These are phyloP conservation scores for Paguma larvata DNA, from an alignment of 2,797 vertebrate genomes.

Conservation along the genomic window DNA sequence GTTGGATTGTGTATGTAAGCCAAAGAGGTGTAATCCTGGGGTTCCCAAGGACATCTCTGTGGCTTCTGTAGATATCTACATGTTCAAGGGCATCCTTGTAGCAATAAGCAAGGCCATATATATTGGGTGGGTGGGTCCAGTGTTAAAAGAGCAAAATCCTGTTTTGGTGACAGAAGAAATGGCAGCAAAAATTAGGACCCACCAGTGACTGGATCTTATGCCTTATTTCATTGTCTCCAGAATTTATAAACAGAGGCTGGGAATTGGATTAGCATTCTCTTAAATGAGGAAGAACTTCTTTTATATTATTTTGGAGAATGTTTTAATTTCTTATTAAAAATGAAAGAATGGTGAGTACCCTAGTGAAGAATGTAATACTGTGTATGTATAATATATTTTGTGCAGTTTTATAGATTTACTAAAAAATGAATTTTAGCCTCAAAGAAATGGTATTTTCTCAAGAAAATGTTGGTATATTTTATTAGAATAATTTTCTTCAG, in stretches of 20 bases:
- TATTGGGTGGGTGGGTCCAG: not conserved
- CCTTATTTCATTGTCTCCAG: not conserved
- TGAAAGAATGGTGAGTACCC: not conserved
- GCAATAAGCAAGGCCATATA: not conserved
- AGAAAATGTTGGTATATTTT: not conserved
- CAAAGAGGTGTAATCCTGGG: not conserved
- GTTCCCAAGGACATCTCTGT: not conserved
- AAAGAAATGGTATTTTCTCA: not conserved
- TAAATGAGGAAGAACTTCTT: not conserved
- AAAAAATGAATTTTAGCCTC: not conserved
- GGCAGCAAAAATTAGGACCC: not conserved
- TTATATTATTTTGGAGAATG: constrained; percentile 12
- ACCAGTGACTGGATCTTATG: not conserved
- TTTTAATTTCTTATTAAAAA: not conserved
- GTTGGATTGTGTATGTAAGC: not conserved
- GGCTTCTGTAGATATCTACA: not conserved
- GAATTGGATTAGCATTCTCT: not conserved
- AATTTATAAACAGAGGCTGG: not conserved
- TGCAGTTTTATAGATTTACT: not conserved
- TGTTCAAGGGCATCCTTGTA: not conserved
- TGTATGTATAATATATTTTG: not conserved
- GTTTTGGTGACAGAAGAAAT: not conserved
- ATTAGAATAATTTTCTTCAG: constrained; percentile 36
- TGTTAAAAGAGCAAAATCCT: not conserved
- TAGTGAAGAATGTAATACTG: not conserved